Base-by-base conservation (phyloP, 2,888 invertebrate species). In the Punctoribates punctum region DNA sequence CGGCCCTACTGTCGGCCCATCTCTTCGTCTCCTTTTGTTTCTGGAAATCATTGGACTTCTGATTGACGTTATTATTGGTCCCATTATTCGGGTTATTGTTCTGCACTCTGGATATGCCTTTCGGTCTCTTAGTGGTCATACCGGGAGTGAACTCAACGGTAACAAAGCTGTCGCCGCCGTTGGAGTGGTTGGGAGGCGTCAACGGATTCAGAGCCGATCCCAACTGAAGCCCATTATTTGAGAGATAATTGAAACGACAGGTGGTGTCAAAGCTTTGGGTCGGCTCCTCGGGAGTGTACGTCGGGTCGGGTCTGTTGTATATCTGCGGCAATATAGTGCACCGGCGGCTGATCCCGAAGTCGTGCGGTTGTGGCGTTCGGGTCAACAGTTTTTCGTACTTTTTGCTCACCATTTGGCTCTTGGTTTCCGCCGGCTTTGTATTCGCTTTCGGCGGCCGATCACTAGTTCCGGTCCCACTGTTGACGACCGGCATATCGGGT, bases 101-200 rank as follows among this genome's bases (percentile, higher is more conserved):
- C 9, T 65, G 9, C 3, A 65, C 34, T 65, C 65, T 65, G 15
- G 65, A 65, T 74, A 73, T 78, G 81, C 73, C 73, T 48, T 46
- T 72, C 15, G 73, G 73, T 51, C 73, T 20, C n/a, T 72, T 72
- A 25, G 73, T 72, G 34, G 73, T 72, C 73, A 72, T 8, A 11
- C 73, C 73, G n/a, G 73, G 73, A 1, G 73, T 72, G 46, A 72
- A 72, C 27, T 72, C 73, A 23, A 72, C 73, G 46, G 73, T 72
- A 2, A 72, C 23, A 34, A 65, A 65, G 34, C 65, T 65, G 34
- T 65, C 65, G 48, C n/a, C 25, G 13, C 11, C 42, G 9, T 29
- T 25, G 15, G 46, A 72, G 3, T 8, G 8, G 20, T 72, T 72
- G 17, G 73, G 73, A 8, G 73, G 46, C 1, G 73, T 72, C 20